Percentiles rank a stretch among this genome's conserved stretches.
Evolutionary conservation across 2,113 vertebrate genomes (phyloP).

Genomic region (Pluvialis apricaria): DNA sequence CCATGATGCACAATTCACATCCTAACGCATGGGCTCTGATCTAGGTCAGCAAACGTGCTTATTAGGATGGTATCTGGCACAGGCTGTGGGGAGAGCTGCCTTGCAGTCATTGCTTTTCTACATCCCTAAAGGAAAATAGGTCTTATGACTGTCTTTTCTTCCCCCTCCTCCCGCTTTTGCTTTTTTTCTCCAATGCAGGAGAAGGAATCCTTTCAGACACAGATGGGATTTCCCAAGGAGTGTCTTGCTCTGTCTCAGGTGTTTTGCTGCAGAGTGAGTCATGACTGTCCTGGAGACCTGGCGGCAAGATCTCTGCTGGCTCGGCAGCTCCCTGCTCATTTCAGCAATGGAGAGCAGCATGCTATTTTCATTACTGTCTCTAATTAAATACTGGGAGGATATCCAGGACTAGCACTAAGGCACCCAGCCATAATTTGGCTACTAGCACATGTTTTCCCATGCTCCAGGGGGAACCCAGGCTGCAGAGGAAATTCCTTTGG

Average conservation of each 20-base stretch:
- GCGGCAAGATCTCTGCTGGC: background rate
- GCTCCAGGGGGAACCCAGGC: background rate
- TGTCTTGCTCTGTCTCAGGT: background rate
- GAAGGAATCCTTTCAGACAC: background rate
- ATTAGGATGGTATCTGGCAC: background rate
- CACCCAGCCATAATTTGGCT: background rate
- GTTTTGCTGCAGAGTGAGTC: background rate
- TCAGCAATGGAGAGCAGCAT: background rate
- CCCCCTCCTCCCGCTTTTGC: accelerated
- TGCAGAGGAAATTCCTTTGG: background rate
- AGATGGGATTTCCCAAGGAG: background rate
- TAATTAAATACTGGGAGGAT: background rate
- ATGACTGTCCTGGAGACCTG: background rate
- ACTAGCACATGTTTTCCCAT: background rate
- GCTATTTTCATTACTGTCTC: background rate
- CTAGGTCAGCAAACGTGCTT: background rate
- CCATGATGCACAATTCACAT: background rate
- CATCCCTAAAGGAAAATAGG: background rate
- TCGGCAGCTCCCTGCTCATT: background rate
- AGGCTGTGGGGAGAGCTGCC: background rate
- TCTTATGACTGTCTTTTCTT: background rate
- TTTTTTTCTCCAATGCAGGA: background rate
- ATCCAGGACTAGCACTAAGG: background rate
- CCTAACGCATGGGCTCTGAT: background rate
- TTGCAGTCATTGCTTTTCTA: background rate